Percentiles rank a stretch among this genome's conserved stretches.
Conservation (phyloP, 1,140 invertebrate species). For the Globodera ellingtonae region DNA sequence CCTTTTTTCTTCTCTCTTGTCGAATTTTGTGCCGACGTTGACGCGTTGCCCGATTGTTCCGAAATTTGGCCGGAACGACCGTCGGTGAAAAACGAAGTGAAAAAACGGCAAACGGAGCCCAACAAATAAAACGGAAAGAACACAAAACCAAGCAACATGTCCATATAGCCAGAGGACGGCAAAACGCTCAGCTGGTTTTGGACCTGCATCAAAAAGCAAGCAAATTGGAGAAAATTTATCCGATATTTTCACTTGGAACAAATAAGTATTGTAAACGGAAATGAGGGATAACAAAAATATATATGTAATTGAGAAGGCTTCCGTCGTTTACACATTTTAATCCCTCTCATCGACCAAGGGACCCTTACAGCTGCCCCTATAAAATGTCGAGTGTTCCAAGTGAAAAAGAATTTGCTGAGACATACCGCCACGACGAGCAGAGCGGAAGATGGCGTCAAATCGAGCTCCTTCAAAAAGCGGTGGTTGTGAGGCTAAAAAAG, state of each 20-base stretch:
- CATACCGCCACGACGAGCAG: slow-evolving; percentile 34
- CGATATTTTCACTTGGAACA: slow-evolving; percentile 23
- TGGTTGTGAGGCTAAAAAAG: neutral
- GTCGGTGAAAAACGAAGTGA: slow-evolving; percentile 6
- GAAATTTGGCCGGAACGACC: neutral
- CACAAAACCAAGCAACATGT: slow-evolving; percentile 19
- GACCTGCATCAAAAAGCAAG: neutral
- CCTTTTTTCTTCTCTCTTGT: neutral
- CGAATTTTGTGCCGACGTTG: neutral
- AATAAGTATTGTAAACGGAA: neutral
- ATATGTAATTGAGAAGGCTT: neutral
- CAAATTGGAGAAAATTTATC: neutral
- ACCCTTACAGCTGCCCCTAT: neutral
- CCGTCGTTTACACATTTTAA: neutral
- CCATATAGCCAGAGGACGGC: slow-evolving; percentile 14
- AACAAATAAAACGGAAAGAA: slow-evolving; percentile 9
- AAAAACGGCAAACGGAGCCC: slow-evolving; percentile 1
- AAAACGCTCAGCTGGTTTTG: neutral
- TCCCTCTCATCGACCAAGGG: slow-evolving; percentile 1
- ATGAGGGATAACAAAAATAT: neutral
- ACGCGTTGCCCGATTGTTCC: neutral
- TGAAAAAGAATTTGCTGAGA: slow-evolving; percentile 24
- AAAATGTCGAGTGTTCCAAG: slow-evolving; percentile 26
- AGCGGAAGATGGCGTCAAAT: slow-evolving; percentile 35
- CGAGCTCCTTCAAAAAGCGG: slow-evolving; percentile 19